A percentile compares a stretch with the other conserved stretches of the same genome.
phyloP scores from a whole-genome alignment of 2,888 invertebrate genomes.

The Heteromyza rotundicornis region DNA sequence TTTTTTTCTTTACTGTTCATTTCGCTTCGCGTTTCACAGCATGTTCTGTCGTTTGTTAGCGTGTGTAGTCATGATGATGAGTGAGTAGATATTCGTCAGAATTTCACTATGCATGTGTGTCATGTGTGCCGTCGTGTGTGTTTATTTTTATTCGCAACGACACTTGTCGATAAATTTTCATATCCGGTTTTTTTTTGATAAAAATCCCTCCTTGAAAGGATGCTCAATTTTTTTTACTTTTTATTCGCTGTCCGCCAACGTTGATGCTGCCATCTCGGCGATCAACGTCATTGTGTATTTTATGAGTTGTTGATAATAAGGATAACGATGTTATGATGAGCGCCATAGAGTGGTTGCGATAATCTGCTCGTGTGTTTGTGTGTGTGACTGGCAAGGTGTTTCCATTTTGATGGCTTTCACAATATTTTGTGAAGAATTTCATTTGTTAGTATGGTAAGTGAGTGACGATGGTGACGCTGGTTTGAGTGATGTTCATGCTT shows the following conservation, averaged over 20 bases:
- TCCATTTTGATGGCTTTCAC: too few relatives aligned
- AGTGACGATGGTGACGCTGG: too few relatives aligned
- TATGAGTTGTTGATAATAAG: constrained; percentile 26
- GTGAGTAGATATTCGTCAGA: neutral
- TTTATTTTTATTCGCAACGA: neutral
- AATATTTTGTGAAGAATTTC: too few relatives aligned
- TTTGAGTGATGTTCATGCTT: too few relatives aligned
- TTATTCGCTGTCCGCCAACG: neutral
- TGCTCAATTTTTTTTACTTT: constrained; percentile 5
- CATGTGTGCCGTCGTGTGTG: neutral
- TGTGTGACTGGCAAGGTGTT: neutral
- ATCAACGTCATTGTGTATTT: too few relatives aligned
- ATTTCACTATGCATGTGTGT: constrained; percentile 3
- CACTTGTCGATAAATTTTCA: constrained; percentile 16
- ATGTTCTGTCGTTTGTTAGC: constrained; percentile 1
- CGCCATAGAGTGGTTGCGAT: constrained; percentile 7
- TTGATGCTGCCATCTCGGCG: neutral
- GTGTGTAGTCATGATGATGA: too few relatives aligned
- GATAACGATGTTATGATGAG: constrained; percentile 24
- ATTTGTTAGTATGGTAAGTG: too few relatives aligned
- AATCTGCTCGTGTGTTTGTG: too few relatives aligned
- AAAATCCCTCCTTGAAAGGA: constrained; percentile 6
- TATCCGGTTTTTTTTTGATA: constrained; percentile 20
- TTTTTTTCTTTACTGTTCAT: neutral
- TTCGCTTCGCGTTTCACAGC: neutral